Evolutionary conservation across 2,113 vertebrate species (phyloP).

Genomic region (Sander vitreus): DNA sequence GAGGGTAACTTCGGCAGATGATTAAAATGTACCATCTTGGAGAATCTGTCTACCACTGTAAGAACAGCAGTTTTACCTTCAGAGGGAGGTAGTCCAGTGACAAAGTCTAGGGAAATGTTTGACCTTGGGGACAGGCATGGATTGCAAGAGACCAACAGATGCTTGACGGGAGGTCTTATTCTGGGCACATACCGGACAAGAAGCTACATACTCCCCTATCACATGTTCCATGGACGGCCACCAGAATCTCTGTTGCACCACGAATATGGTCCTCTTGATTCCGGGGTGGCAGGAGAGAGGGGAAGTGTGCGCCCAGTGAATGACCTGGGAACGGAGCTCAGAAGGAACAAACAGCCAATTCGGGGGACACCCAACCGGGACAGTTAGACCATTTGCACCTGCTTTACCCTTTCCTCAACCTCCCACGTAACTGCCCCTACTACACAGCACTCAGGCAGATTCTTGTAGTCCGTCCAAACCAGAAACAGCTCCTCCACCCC

Average conservation of each 20-base stretch:
- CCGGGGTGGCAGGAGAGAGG: background rate
- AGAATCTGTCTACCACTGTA: too few species aligned
- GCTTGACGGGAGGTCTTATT: background rate
- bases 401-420: too few species aligned
- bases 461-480: background rate
- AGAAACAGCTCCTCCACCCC: background rate
- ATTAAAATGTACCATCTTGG: too few species aligned
- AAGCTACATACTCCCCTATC: background rate
- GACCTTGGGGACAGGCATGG: too few species aligned
- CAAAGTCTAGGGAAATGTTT: too few species aligned
- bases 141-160: too few species aligned
- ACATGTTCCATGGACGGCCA: background rate
- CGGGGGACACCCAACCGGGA: too few species aligned
- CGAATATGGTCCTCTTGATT: background rate
- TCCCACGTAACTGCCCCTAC: too few species aligned
- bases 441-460: background rate
- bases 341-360: background rate
- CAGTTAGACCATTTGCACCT: too few species aligned
- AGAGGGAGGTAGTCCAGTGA: too few species aligned
- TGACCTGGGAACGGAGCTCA: background rate
- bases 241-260: background rate
- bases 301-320: background rate
- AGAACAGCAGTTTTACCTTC: too few species aligned
- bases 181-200: background rate
- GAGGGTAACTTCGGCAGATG: too few species aligned